Evolutionary conservation across 2,113 vertebrate genomes (phyloP), one percentile per base, ranked within the genome.

Genomic region (Bothrops jararaca): DNA sequence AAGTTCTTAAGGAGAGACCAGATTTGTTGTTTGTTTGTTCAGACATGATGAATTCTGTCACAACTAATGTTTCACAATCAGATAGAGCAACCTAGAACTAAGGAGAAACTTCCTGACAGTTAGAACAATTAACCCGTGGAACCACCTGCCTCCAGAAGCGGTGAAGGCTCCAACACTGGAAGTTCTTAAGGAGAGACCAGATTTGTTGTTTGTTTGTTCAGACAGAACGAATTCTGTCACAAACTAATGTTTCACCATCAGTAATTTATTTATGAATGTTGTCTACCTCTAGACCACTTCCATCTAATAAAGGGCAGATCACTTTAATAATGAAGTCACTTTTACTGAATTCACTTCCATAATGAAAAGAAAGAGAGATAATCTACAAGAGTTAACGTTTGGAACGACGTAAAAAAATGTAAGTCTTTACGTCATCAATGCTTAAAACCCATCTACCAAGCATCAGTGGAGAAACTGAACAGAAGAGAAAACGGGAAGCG

Each of bases 401-500:
- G 18, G 34, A 80, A 80, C 7, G 69, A 39, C 3, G 3, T 80
- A 45, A 45, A 45, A 42, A 45, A 45, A 45, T 45, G 45, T 18
- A 74, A 39, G 23, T 58, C 20, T 56, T 88, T 2, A 93, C 88
- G 22, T 94, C 88, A 22, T 5, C 56, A 86, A n/a, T 0, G 34
- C n/a, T 74, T 11, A 92, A 89, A 53, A 45, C 20, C 45, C 22
- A 57, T 50, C 50, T 91, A 24, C 52, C 3, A 57, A 23, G 85
- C 89, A 26, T 13, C 39, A 92, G 89, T 2, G 1, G 93, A 10
- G 57, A 80, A 20, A 80, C 18, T 20, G n/a, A 88, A 53, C 26
- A 90, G 86, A n/a, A 89, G 90, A 89, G 57, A 13, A 90, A 91
- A 26, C 29, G 90, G 90, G 87, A 91, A 92, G 91, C 89, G 90